Evolutionary conservation across 1,140 invertebrate species (phyloP).

Genomic region (Meteorus sp.): DNA sequence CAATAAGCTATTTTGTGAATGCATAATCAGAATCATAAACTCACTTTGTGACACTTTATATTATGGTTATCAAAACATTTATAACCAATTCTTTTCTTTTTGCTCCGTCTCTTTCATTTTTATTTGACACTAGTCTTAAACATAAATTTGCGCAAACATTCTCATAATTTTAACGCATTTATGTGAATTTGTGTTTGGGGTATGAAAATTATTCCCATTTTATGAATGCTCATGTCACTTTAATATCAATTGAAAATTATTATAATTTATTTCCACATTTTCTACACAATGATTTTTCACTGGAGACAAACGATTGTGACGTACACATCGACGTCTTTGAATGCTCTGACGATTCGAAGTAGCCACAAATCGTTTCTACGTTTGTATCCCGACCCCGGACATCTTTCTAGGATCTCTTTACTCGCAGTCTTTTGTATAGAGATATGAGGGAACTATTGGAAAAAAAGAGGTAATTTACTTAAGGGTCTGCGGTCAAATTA

Average conservation of each 20-base stretch:
- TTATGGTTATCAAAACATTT: constrained; percentile 1
- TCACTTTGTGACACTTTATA: constrained; percentile 4
- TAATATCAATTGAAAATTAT: too few relatives aligned
- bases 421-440: background rate
- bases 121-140: background rate
- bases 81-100: constrained; percentile 7
- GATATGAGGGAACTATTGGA: background rate
- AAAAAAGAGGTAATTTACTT: constrained; percentile 2
- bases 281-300: background rate
- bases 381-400: background rate
- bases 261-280: background rate
- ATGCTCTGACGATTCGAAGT: background rate
- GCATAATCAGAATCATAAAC: background rate
- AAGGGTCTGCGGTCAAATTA: constrained; percentile 44
- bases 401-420: background rate
- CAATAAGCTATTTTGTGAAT: background rate
- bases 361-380: background rate
- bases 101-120: too few relatives aligned
- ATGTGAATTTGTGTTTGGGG: background rate
- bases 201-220: too few relatives aligned
- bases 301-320: background rate
- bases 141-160: background rate
- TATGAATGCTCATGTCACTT: too few relatives aligned
- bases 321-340: background rate
- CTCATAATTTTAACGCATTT: background rate